Evolutionary conservation across 2,888 invertebrate species (phyloP), one percentile per base, ranked within the genome.

Genomic region (Lymantria dispar): DNA sequence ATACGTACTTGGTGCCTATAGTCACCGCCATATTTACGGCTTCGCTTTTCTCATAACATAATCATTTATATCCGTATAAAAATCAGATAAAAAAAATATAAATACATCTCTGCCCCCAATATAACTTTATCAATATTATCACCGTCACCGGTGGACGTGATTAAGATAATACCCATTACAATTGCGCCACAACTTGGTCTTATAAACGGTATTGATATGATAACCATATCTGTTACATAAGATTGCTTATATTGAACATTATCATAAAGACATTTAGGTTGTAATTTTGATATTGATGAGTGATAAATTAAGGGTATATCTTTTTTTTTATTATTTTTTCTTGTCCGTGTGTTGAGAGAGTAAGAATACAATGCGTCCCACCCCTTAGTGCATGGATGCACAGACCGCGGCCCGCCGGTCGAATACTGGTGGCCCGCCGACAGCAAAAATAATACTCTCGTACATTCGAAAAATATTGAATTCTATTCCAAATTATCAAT

Each of bases 111-210:
- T 40, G 39, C 47, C 33, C 30, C 41, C 47, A 47, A 41, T 52
- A 37, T 33, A 29, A 29, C 40, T 12, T 48, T 44, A 48, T 52
- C 52, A 38, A 11, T 37, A 12, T 45, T 48, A 48, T 52, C 51
- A 33, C 14, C 9, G 10, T 12, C 3, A 11, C 13, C 7, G 37
- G 43, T 38, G 14, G 37, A n/a, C 39, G 29, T 38, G 31, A 43
- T 47, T 33, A 39, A 33, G 43, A 50, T 50, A 39, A 47, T 12
- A 11, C 11, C 22, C 9, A 31, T 38, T 40, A 51, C 44, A 47
- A 56, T 46, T 47, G 37, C 37, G 43, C 45, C 45, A 50, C 13
- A 38, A 39, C 36, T 15, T n/a, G 22, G 9, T 37, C 30, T 41
- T 5, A 22, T 22, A 22, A 22, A 22, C 22, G 22, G 22, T 22